These are phyloP conservation scores for Clarias magur DNA, from an alignment of 2,113 vertebrate genomes.

Conservation along the genomic window DNA sequence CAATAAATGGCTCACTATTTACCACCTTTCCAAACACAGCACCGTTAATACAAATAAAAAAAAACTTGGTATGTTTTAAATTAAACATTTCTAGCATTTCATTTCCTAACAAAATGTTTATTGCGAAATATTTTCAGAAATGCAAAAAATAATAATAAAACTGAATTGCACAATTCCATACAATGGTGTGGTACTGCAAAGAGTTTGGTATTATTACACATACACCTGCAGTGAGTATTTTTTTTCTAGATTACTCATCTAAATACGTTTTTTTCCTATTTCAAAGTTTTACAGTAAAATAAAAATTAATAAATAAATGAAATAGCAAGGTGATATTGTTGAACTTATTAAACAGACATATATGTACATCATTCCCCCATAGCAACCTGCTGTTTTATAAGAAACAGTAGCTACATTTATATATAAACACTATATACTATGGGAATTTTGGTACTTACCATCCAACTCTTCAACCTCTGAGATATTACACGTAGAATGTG, in stretches of 20 bases:
- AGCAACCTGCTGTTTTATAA: no score
- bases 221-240: not conserved
- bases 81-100: not conserved
- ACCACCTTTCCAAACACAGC: not conserved
- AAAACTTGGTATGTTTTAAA: not conserved
- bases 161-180: not conserved
- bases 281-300: no score
- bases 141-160: not conserved
- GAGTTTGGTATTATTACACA: not conserved
- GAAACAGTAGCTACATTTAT: no score
- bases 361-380: no score
- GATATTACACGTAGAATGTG: no score
- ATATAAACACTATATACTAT: no score
- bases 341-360: no score
- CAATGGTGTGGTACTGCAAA: not conserved
- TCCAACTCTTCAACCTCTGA: no score
- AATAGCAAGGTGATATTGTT: no score
- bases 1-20: not conserved
- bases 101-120: not conserved
- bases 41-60: not conserved
- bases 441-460: no score
- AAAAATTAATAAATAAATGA: no score
- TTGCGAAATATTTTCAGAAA: not conserved
- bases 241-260: not conserved
- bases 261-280: not conserved